Percentiles rank a stretch among this genome's conserved stretches.
Evolutionary conservation across 2,113 vertebrate species (phyloP).

Genomic region (Oncorhynchus clarkii): DNA sequence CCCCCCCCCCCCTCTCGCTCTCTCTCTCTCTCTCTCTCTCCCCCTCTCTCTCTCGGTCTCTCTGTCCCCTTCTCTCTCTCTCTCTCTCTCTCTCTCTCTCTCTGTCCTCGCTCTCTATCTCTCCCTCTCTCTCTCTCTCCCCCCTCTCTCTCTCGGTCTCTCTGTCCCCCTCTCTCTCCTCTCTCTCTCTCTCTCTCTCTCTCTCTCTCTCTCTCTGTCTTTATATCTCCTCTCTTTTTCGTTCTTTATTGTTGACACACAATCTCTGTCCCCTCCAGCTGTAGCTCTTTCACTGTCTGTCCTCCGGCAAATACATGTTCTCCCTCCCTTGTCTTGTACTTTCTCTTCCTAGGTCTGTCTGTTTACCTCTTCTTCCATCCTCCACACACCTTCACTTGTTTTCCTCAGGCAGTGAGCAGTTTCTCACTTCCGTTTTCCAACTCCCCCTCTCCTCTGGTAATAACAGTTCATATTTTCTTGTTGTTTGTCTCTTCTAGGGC

Average conservation of each 20-base stretch:
- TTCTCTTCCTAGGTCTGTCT: conserved; percentile 44
- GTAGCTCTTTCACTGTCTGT: too few species aligned
- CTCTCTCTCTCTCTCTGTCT: too few species aligned
- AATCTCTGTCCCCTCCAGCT: too few species aligned
- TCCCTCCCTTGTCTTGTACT: conserved; percentile 42
- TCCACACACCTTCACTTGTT: conserved; percentile 57
- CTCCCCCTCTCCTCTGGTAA: conserved; percentile 32
- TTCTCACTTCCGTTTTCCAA: conserved; percentile 12
- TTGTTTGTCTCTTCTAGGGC: conserved; percentile 72
- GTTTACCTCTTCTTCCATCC: conserved; percentile 54
- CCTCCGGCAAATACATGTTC: not conserved
- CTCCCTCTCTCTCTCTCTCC: too few species aligned
- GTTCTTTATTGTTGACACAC: too few species aligned
- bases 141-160: too few species aligned
- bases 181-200: too few species aligned
- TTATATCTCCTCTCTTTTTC: too few species aligned
- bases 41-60: too few species aligned
- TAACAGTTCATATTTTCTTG: conserved; percentile 49
- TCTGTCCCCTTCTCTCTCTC: too few species aligned
- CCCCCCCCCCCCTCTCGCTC: rapidly evolving
- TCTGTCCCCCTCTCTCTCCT: rapidly evolving
- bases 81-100: too few species aligned
- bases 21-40: too few species aligned
- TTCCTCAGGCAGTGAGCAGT: conserved; percentile 48
- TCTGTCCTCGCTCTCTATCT: rapidly evolving